Evolutionary conservation across 2,113 vertebrate species (phyloP).

Genomic region (Macaca nemestrina): DNA sequence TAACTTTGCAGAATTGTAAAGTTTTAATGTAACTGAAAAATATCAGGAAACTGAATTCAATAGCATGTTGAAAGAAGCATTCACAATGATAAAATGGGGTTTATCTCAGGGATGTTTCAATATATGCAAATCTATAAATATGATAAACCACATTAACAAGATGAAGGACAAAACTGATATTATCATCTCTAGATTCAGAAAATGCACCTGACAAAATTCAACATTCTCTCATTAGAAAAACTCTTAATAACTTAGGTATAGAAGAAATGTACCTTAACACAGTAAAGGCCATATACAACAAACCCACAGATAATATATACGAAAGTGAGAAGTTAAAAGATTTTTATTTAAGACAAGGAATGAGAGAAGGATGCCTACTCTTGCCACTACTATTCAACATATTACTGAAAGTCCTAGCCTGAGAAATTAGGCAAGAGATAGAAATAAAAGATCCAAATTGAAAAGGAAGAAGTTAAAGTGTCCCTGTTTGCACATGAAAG

Average conservation of each 20-base stretch:
- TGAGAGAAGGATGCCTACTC: background rate
- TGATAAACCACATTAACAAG: background rate
- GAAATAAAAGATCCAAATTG: no score
- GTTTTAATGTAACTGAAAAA: background rate
- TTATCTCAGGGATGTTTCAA: background rate
- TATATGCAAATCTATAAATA: no score
- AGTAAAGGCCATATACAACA: background rate
- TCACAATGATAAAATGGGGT: background rate
- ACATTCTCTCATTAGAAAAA: background rate
- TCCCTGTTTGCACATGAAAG: background rate
- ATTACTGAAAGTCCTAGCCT: background rate
- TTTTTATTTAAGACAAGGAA: background rate
- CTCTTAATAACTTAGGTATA: background rate
- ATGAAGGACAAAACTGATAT: background rate
- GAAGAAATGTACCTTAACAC: background rate
- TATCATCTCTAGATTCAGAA: background rate
- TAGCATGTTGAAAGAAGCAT: no score
- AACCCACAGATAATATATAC: background rate
- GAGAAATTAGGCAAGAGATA: background rate
- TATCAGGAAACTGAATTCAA: background rate
- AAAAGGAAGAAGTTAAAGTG: background rate
- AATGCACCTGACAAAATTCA: background rate
- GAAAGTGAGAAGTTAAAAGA: background rate
- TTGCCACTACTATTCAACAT: background rate
- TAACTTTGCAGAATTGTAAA: background rate